phyloP scores from a whole-genome alignment of 2,888 invertebrate species.

The Xanthia icteritia region DNA sequence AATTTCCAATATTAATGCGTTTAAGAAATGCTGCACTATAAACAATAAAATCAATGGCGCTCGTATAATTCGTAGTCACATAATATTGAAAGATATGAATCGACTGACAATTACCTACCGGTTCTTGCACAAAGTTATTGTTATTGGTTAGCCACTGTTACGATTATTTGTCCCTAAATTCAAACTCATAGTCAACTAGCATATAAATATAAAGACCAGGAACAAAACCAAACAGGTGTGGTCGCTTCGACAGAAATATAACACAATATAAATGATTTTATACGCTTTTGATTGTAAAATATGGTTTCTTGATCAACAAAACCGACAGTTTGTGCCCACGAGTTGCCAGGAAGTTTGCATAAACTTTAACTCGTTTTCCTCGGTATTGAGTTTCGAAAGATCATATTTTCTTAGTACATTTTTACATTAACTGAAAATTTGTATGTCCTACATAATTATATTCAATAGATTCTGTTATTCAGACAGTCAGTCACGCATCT shows the following conservation, averaged over 20 bases:
- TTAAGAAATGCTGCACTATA: constrained; percentile 21
- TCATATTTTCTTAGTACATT: neutral
- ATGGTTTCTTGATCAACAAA: constrained; percentile 56
- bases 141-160: constrained; percentile 43
- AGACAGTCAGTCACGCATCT: neutral
- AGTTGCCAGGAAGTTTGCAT: neutral
- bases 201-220: constrained; percentile 56
- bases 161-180: constrained; percentile 47
- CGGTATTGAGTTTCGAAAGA: neutral
- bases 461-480: neutral
- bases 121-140: constrained; percentile 48
- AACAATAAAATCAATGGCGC: constrained; percentile 23
- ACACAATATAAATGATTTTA: constrained; percentile 49
- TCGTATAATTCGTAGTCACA: constrained; percentile 29
- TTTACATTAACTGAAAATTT: neutral
- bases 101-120: constrained; percentile 22
- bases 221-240: constrained; percentile 59
- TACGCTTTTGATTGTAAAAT: constrained; percentile 64
- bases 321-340: neutral
- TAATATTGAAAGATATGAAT: constrained; percentile 37
- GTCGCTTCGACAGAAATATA: constrained; percentile 46
- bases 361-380: neutral
- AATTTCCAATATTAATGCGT: neutral
- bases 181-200: constrained; percentile 44
- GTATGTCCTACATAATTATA: no score